Evolutionary conservation across 2,797 vertebrate species (phyloP).

Genomic region (Paguma larvata): DNA sequence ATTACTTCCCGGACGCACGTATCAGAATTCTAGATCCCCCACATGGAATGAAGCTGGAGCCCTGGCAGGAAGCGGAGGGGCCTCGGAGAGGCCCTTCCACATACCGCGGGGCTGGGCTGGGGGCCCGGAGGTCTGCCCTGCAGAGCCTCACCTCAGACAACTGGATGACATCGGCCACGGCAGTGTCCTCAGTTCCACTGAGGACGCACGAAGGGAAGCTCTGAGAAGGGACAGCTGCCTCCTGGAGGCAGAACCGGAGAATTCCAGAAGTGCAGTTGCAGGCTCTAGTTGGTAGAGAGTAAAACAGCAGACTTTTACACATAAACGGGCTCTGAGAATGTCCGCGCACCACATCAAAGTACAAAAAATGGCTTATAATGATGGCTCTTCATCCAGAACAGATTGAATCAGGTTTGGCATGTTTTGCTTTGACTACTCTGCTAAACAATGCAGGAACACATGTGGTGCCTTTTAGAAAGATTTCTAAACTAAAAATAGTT

Average conservation of each 20-base stretch:
- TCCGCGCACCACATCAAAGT: neutral
- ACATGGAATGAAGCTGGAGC: neutral
- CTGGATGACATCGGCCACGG: neutral
- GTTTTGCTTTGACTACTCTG: neutral
- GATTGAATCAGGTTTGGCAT: neutral
- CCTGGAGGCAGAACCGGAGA: neutral
- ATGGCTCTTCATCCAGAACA: neutral
- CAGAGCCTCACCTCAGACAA: neutral
- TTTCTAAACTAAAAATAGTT: conserved; percentile 36
- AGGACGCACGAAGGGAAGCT: neutral
- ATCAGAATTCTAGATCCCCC: neutral
- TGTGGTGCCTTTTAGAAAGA: neutral
- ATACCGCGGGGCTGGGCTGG: neutral
- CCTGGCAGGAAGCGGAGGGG: neutral
- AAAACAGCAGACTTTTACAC: neutral
- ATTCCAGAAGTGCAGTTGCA: neutral
- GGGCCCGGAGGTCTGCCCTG: neutral
- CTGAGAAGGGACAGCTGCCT: neutral
- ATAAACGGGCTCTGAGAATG: neutral
- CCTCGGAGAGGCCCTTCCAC: neutral
- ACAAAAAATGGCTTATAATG: neutral
- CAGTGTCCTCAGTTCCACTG: neutral
- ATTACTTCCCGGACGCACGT: neutral
- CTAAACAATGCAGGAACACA: neutral
- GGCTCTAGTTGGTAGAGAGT: neutral